These are phyloP conservation scores for Sebastes schlegelii DNA, from an alignment of 2,113 vertebrate genomes.

Conservation along the genomic window DNA sequence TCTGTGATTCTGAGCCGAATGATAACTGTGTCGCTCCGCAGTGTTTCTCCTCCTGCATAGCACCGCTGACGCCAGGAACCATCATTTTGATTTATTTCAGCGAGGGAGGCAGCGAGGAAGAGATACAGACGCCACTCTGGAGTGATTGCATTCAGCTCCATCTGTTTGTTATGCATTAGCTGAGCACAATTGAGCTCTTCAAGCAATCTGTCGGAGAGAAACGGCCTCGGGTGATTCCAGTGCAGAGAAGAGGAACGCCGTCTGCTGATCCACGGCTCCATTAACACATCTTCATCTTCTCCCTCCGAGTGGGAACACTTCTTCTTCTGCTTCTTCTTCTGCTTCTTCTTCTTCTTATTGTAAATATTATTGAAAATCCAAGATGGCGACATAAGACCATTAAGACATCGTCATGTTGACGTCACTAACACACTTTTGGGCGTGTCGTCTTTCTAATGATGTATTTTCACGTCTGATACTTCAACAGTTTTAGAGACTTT, in stretches of 20 bases:
- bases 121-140: constrained; percentile 21
- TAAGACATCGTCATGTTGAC: too few species aligned
- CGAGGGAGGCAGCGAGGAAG: constrained; percentile 14
- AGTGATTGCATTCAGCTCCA: constrained; percentile 48
- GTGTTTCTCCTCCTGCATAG: neutral
- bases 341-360: too few species aligned
- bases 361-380: too few species aligned
- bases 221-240: constrained; percentile 40
- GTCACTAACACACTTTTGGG: too few species aligned
- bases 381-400: too few species aligned
- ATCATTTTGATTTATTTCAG: constrained; percentile 56
- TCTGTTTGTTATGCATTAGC: constrained; percentile 70
- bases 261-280: constrained; percentile 22
- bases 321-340: neutral
- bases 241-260: neutral
- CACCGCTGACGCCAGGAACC: constrained; percentile 17
- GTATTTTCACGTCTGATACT: too few species aligned
- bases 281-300: constrained; percentile 38
- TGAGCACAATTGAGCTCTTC: constrained; percentile 57
- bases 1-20: constrained; percentile 4
- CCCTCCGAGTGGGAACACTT: neutral
- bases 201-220: constrained; percentile 52
- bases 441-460: too few species aligned
- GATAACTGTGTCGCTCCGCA: neutral
- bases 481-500: too few species aligned